A percentile compares a stretch with the other conserved stretches of the same genome.
These are phyloP conservation scores for Psettodes erumei DNA, from an alignment of 2,113 vertebrate species.

Conservation along the genomic window DNA sequence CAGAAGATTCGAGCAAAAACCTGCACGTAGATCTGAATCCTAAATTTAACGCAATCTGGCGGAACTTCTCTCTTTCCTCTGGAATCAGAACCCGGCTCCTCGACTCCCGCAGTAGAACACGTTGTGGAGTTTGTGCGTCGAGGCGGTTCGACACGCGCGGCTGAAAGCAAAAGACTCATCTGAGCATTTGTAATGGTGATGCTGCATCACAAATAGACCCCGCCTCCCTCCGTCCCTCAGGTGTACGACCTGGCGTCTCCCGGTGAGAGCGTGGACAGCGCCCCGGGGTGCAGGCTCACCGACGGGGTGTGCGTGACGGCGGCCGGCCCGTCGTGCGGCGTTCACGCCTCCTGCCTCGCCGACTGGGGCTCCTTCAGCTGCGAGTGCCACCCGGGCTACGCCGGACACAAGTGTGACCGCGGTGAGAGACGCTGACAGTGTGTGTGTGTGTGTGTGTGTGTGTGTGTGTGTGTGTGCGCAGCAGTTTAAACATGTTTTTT, in stretches of 20 bases:
- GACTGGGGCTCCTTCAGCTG: slow-evolving; percentile 89
- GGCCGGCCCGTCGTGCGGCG: slow-evolving; percentile 84
- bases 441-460: slow-evolving; percentile 35
- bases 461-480: neutral
- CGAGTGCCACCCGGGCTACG: slow-evolving; percentile 86
- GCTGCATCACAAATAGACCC: too few species aligned
- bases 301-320: slow-evolving; percentile 85
- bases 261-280: slow-evolving; percentile 86
- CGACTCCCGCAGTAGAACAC: slow-evolving; percentile 4
- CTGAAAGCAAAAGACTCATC: too few species aligned
- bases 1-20: too few species aligned
- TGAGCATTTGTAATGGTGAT: too few species aligned
- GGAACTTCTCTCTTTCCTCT: slow-evolving; percentile 13
- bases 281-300: slow-evolving; percentile 83
- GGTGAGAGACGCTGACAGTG: slow-evolving; percentile 71
- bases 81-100: slow-evolving; percentile 32
- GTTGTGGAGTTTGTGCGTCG: slow-evolving; percentile 16
- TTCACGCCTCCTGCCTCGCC: slow-evolving; percentile 84
- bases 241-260: slow-evolving; percentile 88
- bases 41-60: too few species aligned
- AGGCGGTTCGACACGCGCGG: slow-evolving; percentile 39
- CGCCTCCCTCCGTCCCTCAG: slow-evolving; percentile 59
- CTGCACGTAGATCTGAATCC: too few species aligned
- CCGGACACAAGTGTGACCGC: slow-evolving; percentile 86
- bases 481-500: neutral